Evolutionary conservation across 2,113 vertebrate species (phyloP).

Genomic region (Nerophis lumbriciformis): DNA sequence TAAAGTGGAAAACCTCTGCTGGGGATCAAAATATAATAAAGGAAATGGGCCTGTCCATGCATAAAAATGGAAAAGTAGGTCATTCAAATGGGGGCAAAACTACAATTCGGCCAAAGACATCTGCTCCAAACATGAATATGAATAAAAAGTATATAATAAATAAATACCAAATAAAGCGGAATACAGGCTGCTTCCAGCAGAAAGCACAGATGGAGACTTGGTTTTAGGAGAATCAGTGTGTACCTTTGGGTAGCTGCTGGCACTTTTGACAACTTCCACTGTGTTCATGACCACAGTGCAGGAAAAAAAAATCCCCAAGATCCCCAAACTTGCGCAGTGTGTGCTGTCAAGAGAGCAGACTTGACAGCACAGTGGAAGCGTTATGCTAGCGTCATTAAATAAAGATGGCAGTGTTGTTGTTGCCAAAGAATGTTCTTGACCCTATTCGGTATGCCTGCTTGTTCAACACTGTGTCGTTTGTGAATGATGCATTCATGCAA

Average conservation of each 20-base stretch:
- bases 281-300: slow-evolving; percentile 43
- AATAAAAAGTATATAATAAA: slow-evolving; percentile 4
- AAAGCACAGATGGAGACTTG: slow-evolving; percentile 11
- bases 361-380: slow-evolving; percentile 26
- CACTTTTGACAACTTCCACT: slow-evolving; percentile 51
- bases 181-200: slow-evolving; percentile 15
- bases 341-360: slow-evolving; percentile 28
- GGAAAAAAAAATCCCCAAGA: slow-evolving; percentile 37
- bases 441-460: slow-evolving; percentile 15
- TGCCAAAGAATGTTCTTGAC: slow-evolving; percentile 13
- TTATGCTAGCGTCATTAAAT: slow-evolving; percentile 26
- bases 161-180: slow-evolving; percentile 1
- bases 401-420: slow-evolving; percentile 13
- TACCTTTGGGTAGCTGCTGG: slow-evolving; percentile 42
- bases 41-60: slow-evolving; percentile 17
- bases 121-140: slow-evolving; percentile 19
- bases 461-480: neutral
- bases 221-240: slow-evolving; percentile 26
- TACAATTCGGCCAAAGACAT: slow-evolving; percentile 16
- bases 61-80: slow-evolving; percentile 19
- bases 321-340: slow-evolving; percentile 33
- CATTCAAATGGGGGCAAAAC: slow-evolving; percentile 13
- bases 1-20: neutral
- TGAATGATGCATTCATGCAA: slow-evolving; percentile 5
- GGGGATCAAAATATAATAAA: slow-evolving; percentile 17